phyloP scores from a whole-genome alignment of 2,113 vertebrate species.

The Marmota flaviventris region DNA sequence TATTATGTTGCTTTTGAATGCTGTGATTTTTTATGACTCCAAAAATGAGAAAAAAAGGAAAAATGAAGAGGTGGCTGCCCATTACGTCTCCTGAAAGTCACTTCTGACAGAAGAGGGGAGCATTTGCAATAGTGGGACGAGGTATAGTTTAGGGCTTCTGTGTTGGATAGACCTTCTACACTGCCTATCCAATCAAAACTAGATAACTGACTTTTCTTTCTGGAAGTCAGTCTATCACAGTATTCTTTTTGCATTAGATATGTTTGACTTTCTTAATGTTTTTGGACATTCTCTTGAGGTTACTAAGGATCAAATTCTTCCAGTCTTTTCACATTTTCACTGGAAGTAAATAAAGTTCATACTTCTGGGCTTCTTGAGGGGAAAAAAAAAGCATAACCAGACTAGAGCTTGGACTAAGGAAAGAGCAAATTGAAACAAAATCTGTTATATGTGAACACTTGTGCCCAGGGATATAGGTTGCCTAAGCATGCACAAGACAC shows the following conservation, averaged over 20 bases:
- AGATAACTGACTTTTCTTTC: neutral
- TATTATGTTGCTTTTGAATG: neutral
- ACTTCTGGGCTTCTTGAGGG: neutral
- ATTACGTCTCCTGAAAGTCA: neutral
- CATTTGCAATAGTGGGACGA: rapidly evolving
- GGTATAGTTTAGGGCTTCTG: too few species aligned
- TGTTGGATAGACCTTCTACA: neutral
- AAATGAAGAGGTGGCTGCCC: too few species aligned
- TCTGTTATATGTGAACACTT: neutral
- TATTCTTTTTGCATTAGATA: neutral
- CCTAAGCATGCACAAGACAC: too few species aligned
- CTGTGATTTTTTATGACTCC: neutral
- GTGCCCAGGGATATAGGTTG: too few species aligned
- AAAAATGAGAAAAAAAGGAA: neutral
- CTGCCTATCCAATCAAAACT: neutral
- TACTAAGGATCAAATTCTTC: neutral
- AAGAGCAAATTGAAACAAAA: neutral
- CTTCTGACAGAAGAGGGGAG: rapidly evolving
- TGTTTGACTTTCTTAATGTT: neutral
- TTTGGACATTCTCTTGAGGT: neutral
- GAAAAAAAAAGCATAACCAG: neutral
- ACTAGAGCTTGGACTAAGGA: neutral
- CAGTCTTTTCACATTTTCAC: neutral
- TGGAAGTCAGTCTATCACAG: neutral
- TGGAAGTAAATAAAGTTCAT: neutral